These are phyloP conservation scores for Acrocephalus kingi DNA, from an alignment of 2,113 vertebrate species.

Conservation along the genomic window DNA sequence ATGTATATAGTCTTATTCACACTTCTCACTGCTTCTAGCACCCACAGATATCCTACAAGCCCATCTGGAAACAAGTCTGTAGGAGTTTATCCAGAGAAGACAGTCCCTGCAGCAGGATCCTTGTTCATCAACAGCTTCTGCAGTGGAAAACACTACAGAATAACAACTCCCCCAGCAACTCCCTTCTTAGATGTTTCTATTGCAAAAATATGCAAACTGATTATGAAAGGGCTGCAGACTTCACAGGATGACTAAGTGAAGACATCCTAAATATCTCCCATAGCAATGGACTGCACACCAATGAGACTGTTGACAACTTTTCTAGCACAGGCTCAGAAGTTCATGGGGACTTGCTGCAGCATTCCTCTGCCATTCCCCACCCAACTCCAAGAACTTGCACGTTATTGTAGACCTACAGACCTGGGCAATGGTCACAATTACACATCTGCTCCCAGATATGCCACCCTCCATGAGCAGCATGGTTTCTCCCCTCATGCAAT, in stretches of 20 bases:
- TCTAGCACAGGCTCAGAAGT: not conserved
- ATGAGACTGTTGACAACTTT: not conserved
- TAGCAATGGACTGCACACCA: not conserved
- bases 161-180: not conserved
- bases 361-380: not conserved
- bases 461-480: not conserved
- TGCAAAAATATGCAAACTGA: not conserved
- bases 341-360: not conserved
- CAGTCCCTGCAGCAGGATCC: not conserved
- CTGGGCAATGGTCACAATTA: not conserved
- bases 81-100: not conserved
- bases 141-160: not conserved
- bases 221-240: not conserved
- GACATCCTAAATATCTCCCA: not conserved
- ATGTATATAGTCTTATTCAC: not conserved
- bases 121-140: not conserved
- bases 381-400: not conserved
- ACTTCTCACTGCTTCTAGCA: not conserved
- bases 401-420: not conserved
- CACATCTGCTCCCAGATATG: not conserved
- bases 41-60: not conserved
- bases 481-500: not conserved
- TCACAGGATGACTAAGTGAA: not conserved
- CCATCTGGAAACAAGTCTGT: conserved; percentile 12
- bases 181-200: not conserved